phyloP scores from a whole-genome alignment of 2,113 vertebrate species.

The Lophochroa leadbeateri region DNA sequence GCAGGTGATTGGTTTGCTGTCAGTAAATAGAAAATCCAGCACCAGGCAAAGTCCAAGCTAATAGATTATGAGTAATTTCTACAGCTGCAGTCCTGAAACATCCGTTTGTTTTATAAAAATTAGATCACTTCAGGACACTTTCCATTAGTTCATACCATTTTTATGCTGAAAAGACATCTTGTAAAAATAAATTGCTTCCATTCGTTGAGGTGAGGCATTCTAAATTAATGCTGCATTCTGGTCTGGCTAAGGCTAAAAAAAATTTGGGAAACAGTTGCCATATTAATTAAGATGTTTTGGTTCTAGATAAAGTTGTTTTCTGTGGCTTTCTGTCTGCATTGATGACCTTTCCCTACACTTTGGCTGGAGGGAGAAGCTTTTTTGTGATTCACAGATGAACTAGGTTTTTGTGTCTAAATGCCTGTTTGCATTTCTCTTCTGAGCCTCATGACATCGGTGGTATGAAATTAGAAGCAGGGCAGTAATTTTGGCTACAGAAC shows the following conservation, averaged over 20 bases:
- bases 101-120: neutral
- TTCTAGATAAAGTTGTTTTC: neutral
- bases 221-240: neutral
- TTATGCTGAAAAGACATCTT: neutral
- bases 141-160: neutral
- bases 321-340: neutral
- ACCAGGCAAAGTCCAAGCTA: neutral
- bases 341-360: neutral
- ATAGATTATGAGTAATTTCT: neutral
- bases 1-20: neutral
- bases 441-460: neutral
- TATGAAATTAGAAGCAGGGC: neutral
- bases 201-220: neutral
- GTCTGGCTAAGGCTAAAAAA: neutral
- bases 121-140: neutral
- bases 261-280: neutral
- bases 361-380: neutral
- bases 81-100: neutral
- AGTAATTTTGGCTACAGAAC: neutral
- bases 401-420: neutral
- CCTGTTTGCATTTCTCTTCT: neutral
- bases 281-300: neutral
- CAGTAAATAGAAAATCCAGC: neutral
- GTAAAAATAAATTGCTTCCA: neutral
- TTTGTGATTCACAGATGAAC: neutral